Evolutionary conservation across 2,888 invertebrate genomes (phyloP).

Genomic region (Podabrus alpinus): DNA sequence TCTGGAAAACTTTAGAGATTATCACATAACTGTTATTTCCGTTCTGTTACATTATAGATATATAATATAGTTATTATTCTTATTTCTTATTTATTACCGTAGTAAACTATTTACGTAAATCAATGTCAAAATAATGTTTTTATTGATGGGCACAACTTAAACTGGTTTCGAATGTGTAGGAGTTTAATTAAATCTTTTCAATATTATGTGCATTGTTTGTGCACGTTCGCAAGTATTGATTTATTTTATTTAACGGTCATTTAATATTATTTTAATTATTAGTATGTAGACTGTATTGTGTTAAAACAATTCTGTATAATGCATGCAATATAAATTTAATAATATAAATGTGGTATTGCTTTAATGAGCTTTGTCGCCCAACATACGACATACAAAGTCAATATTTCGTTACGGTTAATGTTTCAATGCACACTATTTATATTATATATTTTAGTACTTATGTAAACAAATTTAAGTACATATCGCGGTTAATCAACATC

Average conservation of each 20-base stretch:
- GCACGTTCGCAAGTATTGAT: conserved; percentile 14
- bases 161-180: background rate
- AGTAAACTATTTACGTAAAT: background rate
- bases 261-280: conserved; percentile 6
- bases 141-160: background rate
- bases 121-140: background rate
- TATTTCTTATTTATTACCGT: background rate
- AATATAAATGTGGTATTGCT: background rate
- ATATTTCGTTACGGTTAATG: conserved; percentile 4
- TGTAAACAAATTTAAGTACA: background rate
- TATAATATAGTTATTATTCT: background rate
- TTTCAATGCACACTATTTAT: background rate
- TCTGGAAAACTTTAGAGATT: background rate
- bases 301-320: conserved; percentile 1
- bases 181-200: conserved; percentile 11
- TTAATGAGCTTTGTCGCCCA: conserved; percentile 6
- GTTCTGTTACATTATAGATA: background rate
- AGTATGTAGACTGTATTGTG: conserved; percentile 8
- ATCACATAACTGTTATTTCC: background rate
- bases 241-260: conserved; percentile 2
- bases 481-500: background rate
- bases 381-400: background rate
- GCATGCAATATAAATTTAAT: background rate
- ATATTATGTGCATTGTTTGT: conserved; percentile 15
- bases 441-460: background rate